Evolutionary conservation across 2,113 vertebrate genomes (phyloP), one percentile per base, ranked within the genome.

Genomic region (Seriola rivoliana): DNA sequence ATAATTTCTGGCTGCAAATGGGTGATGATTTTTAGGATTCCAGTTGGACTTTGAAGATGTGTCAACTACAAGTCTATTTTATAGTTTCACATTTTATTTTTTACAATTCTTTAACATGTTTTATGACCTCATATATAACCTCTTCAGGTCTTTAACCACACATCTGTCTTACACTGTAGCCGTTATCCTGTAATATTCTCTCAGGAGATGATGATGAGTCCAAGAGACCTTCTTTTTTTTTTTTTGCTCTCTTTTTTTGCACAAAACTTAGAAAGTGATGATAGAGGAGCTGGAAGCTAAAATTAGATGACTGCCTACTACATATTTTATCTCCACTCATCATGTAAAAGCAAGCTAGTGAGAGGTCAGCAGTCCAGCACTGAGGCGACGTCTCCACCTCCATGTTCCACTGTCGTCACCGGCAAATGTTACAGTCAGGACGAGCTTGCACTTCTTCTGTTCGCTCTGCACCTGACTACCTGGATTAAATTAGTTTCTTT

Each of bases 311-410:
- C 88, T 54, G 76, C 82, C 88, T 93, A 7, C 84, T 94, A 88
- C 93, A 94, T 94, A 92, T 93, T 94, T 94, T 90, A 94, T 93
- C 65, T 71, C 50, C 29, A 60, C 80, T 91, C 88, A 88, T 92
- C 92, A 80, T 74, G 78, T 71, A 75, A 55, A 83, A 76, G 62
- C 71, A 54, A 54, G 84, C 59, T 42, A 65, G 76, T 57, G 85
- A 77, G 85, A 90, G 90, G 90, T 93, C 91, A 92, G 86, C 83
- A 65, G 91, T 92, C 85, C 89, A 72, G 69, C 14, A 36, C 70
- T 7, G 67, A 83, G 38, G 66, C 38, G 67, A 54, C 62, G 84
- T 80, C 80, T 50, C 34, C 42, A 3, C 42, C 65, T 72, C 34
- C 36, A 29, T 71, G 72, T 72, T 72, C 40, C 42, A 17, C 76